A percentile compares a stretch with the other conserved stretches of the same genome.
Conservation (phyloP, 30 jellyfish, hydroid and myxozoan genomes). For the Turritopsis rubra region DNA sequence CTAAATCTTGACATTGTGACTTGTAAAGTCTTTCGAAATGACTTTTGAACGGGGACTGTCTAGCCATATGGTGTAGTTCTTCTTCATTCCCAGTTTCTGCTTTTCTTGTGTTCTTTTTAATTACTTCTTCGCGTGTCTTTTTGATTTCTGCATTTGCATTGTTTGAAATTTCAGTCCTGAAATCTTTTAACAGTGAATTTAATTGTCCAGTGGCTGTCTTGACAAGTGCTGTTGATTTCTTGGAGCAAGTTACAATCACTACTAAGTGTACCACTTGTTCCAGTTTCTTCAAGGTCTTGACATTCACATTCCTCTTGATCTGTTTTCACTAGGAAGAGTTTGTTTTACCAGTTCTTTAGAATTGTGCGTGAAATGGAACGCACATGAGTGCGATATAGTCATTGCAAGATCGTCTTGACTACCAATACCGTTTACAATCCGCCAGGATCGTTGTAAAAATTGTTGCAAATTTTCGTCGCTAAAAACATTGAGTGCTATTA, state of each 20-base stretch:
- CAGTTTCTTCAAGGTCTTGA: background rate
- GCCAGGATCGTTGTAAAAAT: slow-evolving; percentile 23
- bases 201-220: background rate
- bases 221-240: background rate
- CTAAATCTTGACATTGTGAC: background rate
- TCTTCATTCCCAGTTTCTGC: background rate
- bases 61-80: background rate
- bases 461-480: slow-evolving; percentile 1
- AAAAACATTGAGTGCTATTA: slow-evolving; percentile 25
- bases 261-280: background rate
- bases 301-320: slow-evolving; percentile 14
- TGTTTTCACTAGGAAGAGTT: background rate
- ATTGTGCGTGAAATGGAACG: slow-evolving; percentile 20
- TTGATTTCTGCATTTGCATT: background rate
- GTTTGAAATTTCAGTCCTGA: background rate
- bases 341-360: background rate
- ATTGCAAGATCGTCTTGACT: background rate
- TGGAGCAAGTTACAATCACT: background rate
- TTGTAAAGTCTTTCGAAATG: background rate
- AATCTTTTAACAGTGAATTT: background rate
- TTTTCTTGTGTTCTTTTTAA: background rate
- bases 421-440: slow-evolving; percentile 4
- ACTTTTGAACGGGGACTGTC: background rate
- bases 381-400: slow-evolving; percentile 15
- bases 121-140: background rate